Evolutionary conservation across 1,140 invertebrate species (phyloP).

Genomic region (Lithobius niger): DNA sequence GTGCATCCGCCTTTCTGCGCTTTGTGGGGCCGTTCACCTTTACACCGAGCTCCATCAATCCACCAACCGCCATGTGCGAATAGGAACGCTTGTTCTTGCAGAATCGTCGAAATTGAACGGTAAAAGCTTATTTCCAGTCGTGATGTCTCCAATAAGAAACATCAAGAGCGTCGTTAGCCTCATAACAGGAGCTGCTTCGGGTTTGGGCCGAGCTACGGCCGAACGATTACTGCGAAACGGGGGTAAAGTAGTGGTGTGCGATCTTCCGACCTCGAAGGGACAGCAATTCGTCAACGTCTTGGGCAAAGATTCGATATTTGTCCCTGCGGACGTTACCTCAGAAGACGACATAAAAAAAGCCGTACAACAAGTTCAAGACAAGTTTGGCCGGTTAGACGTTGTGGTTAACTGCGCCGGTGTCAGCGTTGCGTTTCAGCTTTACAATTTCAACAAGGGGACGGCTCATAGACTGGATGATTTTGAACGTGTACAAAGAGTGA

Average conservation of each 20-base stretch:
- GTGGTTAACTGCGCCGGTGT: slow-evolving; percentile 94
- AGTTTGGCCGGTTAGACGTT: slow-evolving; percentile 74
- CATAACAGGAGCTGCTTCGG: slow-evolving; percentile 85
- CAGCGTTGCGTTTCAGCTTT: slow-evolving; percentile 69
- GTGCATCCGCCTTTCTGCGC: no score
- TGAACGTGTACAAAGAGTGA: slow-evolving; percentile 15
- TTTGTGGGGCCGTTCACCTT: no score
- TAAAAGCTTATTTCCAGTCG: no score
- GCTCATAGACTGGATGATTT: slow-evolving; percentile 52
- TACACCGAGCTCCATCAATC: no score
- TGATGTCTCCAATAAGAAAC: no score
- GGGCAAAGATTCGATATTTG: background rate
- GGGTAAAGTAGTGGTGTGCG: slow-evolving; percentile 66
- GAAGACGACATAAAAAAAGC: slow-evolving; percentile 67
- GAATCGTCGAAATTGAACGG: no score
- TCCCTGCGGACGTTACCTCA: slow-evolving; percentile 37
- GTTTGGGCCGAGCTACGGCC: slow-evolving; percentile 71
- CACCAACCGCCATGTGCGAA: no score
- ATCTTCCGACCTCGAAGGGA: slow-evolving; percentile 31
- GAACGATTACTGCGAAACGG: slow-evolving; percentile 67
- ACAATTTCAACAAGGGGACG: slow-evolving; percentile 76
- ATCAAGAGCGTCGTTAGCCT: slow-evolving; percentile 28
- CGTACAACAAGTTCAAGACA: slow-evolving; percentile 53
- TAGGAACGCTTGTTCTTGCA: no score
- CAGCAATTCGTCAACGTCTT: background rate